Conservation (phyloP, 2,797 vertebrate genomes). For the Acanthurus lineatus region DNA sequence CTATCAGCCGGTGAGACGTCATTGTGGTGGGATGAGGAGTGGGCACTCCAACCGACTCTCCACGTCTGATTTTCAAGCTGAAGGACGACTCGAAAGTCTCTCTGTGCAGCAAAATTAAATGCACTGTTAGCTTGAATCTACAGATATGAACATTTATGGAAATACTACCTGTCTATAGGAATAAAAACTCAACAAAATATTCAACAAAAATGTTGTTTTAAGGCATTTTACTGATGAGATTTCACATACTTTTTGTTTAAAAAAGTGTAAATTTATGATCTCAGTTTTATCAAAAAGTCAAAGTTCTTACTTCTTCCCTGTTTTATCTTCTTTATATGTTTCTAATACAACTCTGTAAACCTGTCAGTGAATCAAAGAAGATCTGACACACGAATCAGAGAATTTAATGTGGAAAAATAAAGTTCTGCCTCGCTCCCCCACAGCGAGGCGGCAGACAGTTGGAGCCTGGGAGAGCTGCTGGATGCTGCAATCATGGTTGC, state of each 20-base stretch:
- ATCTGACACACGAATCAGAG: constrained; percentile 26
- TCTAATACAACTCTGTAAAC: constrained; percentile 18
- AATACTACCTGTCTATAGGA: too few species aligned
- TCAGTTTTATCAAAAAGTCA: not conserved
- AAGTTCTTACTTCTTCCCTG: not conserved
- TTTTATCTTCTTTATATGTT: not conserved
- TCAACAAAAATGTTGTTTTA: too few species aligned
- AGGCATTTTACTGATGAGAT: too few species aligned
- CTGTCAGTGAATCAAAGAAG: constrained; percentile 20
- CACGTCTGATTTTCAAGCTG: not conserved
- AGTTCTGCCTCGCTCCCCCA: constrained; percentile 22
- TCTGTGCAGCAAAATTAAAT: too few species aligned
- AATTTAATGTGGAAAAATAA: constrained; percentile 39
- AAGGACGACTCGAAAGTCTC: not conserved
- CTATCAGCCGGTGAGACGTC: constrained; percentile 45
- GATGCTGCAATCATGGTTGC: constrained; percentile 50
- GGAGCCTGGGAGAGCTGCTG: constrained; percentile 52
- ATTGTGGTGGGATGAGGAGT: constrained; percentile 6
- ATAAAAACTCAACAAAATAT: too few species aligned
- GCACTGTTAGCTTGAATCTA: too few species aligned
- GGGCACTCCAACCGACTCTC: not conserved
- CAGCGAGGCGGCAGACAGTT: constrained; percentile 48
- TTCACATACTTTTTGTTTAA: too few species aligned
- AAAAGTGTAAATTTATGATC: too few species aligned
- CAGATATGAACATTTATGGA: too few species aligned